phyloP scores from a whole-genome alignment of 2,888 invertebrate genomes.

The Glyphotaelius pellucidus region DNA sequence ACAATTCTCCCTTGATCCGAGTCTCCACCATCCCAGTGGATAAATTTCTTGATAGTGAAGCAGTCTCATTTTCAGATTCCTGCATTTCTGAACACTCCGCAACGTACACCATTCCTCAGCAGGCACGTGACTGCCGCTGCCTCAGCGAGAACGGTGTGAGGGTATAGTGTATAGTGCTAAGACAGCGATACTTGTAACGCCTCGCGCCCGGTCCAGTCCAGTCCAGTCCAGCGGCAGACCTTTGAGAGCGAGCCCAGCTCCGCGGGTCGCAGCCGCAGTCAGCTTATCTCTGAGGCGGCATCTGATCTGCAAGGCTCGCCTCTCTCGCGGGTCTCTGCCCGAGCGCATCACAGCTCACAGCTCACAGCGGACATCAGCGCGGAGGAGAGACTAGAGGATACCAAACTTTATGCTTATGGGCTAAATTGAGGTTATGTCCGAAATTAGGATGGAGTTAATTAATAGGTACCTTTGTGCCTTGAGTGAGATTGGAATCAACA shows the following conservation, averaged over 20 bases:
- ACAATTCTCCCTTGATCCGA: too few species aligned
- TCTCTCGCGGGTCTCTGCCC: neutral
- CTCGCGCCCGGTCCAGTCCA: neutral
- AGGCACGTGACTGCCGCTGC: neutral
- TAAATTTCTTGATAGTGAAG: too few species aligned
- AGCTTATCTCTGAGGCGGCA: slow-evolving; percentile 47
- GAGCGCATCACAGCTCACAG: neutral
- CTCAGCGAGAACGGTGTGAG: neutral
- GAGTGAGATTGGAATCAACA: neutral
- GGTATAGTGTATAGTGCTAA: neutral
- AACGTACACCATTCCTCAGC: neutral
- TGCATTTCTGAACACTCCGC: neutral
- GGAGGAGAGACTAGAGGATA: neutral
- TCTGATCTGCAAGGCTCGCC: neutral
- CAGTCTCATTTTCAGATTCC: neutral
- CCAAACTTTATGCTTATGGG: neutral
- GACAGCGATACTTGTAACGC: neutral
- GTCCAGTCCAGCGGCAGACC: neutral
- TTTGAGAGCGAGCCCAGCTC: slow-evolving; percentile 9
- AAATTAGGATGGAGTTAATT: neutral
- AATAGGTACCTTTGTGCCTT: neutral
- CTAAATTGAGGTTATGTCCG: too few species aligned
- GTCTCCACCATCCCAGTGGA: too few species aligned
- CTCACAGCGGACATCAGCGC: neutral
- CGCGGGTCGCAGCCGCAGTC: slow-evolving; percentile 11